Conservation (phyloP, 2,113 vertebrate species). For the Zeus faber region DNA sequence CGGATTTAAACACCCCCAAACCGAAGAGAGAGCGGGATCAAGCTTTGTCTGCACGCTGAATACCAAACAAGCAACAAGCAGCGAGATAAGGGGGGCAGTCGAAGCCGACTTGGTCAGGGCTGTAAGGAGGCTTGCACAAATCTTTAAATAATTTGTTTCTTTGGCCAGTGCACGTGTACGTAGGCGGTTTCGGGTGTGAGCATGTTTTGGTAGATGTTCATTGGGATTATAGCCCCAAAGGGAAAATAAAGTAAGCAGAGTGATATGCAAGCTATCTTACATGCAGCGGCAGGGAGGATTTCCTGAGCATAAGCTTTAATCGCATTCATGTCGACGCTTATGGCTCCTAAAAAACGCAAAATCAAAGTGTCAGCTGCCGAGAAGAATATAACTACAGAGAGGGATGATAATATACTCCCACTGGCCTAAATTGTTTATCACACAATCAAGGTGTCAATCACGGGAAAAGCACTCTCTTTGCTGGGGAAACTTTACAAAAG, state of each 20-base stretch:
- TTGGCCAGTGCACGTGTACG: constrained; percentile 28
- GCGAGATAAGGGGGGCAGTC: constrained; percentile 47
- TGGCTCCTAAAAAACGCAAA: constrained; percentile 39
- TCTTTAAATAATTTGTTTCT: constrained; percentile 25
- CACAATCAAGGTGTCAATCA: constrained; percentile 47
- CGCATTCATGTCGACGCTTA: constrained; percentile 45
- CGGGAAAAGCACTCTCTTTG: constrained; percentile 34
- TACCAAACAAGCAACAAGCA: constrained; percentile 54
- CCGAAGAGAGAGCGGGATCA: constrained; percentile 37
- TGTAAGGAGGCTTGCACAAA: constrained; percentile 25
- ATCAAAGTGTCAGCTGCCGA: constrained; percentile 34
- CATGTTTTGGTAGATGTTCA: constrained; percentile 31
- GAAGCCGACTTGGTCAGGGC: constrained; percentile 27
- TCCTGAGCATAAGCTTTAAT: constrained; percentile 50
- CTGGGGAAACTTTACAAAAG: too few relatives aligned
- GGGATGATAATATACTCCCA: constrained; percentile 37
- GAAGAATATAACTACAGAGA: constrained; percentile 42
- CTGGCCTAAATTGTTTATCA: constrained; percentile 32
- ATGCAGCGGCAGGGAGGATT: constrained; percentile 34
- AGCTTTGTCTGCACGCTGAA: constrained; percentile 41
- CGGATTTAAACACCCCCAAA: constrained; percentile 57
- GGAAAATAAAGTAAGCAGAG: constrained; percentile 55
- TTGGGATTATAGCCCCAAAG: constrained; percentile 48
- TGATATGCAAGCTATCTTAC: constrained; percentile 54
- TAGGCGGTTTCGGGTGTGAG: constrained; percentile 25